A percentile compares a stretch with the other conserved stretches of the same genome.
phyloP scores from a whole-genome alignment of 2,113 vertebrate genomes.

The Macaca nemestrina region DNA sequence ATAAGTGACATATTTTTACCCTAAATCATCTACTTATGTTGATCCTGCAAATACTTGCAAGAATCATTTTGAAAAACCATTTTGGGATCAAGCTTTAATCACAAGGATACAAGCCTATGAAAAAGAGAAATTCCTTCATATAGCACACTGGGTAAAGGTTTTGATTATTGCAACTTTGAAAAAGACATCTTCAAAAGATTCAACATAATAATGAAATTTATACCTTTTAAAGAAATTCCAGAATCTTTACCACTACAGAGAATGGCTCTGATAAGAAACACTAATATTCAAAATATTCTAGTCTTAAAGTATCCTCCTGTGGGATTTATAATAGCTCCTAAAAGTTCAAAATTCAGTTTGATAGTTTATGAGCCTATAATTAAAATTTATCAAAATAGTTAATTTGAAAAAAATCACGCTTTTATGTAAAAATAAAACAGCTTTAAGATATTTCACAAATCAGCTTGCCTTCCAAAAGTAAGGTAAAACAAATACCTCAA shows the following conservation, averaged over 20 bases:
- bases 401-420: background rate
- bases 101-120: background rate
- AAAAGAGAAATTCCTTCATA: background rate
- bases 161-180: background rate
- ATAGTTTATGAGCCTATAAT: background rate
- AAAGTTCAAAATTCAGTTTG: constrained; percentile 21
- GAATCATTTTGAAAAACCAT: background rate
- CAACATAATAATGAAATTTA: background rate
- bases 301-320: background rate
- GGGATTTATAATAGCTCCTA: background rate
- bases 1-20: background rate
- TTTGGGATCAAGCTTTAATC: background rate
- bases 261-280: background rate
- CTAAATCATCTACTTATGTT: background rate
- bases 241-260: background rate
- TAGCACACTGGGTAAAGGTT: background rate
- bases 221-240: background rate
- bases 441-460: constrained; percentile 4
- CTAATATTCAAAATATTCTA: constrained; percentile 21
- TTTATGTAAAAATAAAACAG: constrained; percentile 11
- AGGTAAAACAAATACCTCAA: background rate
- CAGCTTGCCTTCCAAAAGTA: background rate
- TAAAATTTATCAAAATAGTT: background rate
- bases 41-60: background rate
- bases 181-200: background rate